phyloP scores from a whole-genome alignment of 2,797 vertebrate genomes.

The Pipistrellus kuhlii region DNA sequence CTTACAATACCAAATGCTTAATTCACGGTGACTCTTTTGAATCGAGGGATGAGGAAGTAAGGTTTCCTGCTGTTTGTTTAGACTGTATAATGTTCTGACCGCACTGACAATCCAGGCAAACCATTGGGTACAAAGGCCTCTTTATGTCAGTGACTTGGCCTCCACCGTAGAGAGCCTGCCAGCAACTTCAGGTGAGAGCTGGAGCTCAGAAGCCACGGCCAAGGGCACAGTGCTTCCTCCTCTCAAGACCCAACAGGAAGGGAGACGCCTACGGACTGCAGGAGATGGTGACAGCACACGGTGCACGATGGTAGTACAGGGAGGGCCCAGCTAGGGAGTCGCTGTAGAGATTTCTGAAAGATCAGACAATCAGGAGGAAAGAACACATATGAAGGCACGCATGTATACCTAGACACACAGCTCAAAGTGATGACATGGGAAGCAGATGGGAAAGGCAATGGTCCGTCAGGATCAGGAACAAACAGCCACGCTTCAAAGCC shows the following conservation, averaged over 20 bases:
- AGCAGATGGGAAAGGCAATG: constrained; percentile 45
- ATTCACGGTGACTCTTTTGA: constrained; percentile 78
- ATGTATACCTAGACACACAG: constrained; percentile 64
- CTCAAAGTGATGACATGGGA: constrained; percentile 49
- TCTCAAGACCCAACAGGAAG: constrained; percentile 55
- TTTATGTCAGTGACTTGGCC: constrained; percentile 71
- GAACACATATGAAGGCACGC: constrained; percentile 41
- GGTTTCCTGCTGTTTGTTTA: constrained; percentile 76
- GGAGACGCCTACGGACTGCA: constrained; percentile 74
- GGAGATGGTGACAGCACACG: constrained; percentile 10
- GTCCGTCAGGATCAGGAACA: constrained; percentile 4
- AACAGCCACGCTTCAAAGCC: constrained; percentile 64
- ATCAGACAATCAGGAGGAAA: constrained; percentile 61
- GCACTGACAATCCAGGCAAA: constrained; percentile 62
- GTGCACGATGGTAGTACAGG: neutral
- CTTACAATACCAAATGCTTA: constrained; percentile 76
- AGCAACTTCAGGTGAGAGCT: constrained; percentile 66
- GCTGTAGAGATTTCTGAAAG: constrained; percentile 67
- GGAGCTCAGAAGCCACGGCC: constrained; percentile 51
- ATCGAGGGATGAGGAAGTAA: constrained; percentile 75
- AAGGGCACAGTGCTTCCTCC: constrained; percentile 59
- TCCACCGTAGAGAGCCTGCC: constrained; percentile 14
- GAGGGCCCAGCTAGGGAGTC: constrained; percentile 35
- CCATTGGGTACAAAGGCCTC: constrained; percentile 67
- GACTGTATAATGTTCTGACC: constrained; percentile 74